A percentile compares a stretch with the other conserved stretches of the same genome.
phyloP scores from a whole-genome alignment of 2,113 vertebrate species.

The Scortum barcoo region DNA sequence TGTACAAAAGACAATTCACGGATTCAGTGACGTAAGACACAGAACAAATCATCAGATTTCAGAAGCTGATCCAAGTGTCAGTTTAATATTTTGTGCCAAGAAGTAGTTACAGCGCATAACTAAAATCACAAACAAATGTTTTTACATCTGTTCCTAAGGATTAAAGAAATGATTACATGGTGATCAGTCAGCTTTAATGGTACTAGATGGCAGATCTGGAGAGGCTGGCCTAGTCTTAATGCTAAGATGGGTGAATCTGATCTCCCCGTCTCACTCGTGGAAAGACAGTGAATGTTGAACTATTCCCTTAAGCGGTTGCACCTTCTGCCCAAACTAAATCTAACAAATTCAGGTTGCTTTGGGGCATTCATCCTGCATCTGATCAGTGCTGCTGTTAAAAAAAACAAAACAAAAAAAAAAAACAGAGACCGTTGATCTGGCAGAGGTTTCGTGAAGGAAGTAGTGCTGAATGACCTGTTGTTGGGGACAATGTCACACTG shows the following conservation, averaged over 20 bases:
- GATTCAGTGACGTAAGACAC: background rate
- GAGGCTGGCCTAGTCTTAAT: background rate
- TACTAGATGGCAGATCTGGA: background rate
- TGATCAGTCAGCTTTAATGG: background rate
- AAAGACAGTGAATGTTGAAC: background rate
- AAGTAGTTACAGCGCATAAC: background rate
- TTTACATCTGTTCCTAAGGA: background rate
- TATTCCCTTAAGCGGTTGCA: background rate
- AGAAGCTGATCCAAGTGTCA: background rate
- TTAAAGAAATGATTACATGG: background rate
- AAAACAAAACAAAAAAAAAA: too few species aligned
- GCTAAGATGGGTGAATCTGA: too few species aligned
- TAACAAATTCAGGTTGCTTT: background rate
- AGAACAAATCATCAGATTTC: background rate
- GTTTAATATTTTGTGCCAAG: background rate
- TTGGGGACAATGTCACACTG: constrained; percentile 64
- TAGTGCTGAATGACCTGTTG: constrained; percentile 55
- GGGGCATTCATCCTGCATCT: background rate
- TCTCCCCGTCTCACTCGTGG: background rate
- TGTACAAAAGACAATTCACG: background rate
- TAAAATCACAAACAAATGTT: background rate
- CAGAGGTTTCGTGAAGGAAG: constrained; percentile 59
- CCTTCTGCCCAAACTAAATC: background rate
- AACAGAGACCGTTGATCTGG: constrained; percentile 1
- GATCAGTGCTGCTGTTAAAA: constrained; percentile 3